Conservation (phyloP, 2,888 invertebrate species). For the Pherbina coryleti region DNA sequence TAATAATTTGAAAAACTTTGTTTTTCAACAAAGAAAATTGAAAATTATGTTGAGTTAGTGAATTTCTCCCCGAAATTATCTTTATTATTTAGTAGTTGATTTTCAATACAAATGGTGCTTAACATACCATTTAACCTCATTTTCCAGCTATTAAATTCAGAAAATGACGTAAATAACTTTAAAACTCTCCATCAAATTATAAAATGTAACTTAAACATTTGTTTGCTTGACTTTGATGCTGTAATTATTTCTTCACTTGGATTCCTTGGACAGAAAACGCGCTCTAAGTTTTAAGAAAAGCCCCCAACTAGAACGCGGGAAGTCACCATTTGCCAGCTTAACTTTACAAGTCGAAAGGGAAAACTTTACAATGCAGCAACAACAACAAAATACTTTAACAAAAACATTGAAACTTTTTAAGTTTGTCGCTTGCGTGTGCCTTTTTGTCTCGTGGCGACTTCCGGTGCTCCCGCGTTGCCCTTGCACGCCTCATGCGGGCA, state of each 20-base stretch:
- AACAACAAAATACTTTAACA: conserved; percentile 17
- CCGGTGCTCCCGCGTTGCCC: not conserved
- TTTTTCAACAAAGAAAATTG: too few relatives aligned
- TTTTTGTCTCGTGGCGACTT: conserved; percentile 37
- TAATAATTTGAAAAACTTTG: too few relatives aligned
- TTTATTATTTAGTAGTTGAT: too few relatives aligned
- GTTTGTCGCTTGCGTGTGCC: conserved; percentile 44
- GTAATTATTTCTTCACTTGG: conserved; percentile 4
- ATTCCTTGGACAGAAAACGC: not conserved
- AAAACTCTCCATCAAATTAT: too few relatives aligned
- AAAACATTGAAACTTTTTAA: conserved; percentile 38
- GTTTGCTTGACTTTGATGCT: too few relatives aligned
- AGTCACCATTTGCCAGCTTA: conserved; percentile 37
- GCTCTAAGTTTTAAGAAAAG: not conserved
- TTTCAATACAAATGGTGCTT: too few relatives aligned
- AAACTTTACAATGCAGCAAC: not conserved
- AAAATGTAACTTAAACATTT: too few relatives aligned
- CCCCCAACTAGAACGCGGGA: conserved; percentile 16
- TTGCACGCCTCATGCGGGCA: conserved; percentile 38
- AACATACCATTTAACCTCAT: too few relatives aligned
- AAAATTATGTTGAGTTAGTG: too few relatives aligned
- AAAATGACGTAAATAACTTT: too few relatives aligned
- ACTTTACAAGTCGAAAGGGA: conserved; percentile 5
- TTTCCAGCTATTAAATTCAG: too few relatives aligned
- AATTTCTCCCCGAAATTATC: too few relatives aligned